Percentiles rank a stretch among this genome's conserved stretches.
Evolutionary conservation across 2,888 invertebrate genomes (phyloP).

Genomic region (Sepioteuthis lessoniana): DNA sequence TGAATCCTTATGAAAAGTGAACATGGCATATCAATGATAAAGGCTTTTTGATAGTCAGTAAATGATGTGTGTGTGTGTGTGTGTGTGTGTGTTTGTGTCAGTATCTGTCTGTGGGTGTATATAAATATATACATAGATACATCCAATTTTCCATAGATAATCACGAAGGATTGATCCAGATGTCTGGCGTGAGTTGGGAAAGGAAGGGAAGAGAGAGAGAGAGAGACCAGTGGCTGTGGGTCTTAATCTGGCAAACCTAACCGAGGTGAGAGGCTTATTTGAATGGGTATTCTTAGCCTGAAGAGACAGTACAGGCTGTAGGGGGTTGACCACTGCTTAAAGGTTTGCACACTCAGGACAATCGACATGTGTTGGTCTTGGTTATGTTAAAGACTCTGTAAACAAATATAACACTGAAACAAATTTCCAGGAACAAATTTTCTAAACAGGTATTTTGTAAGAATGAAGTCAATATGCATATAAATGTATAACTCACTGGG

Average conservation of each 20-base stretch:
- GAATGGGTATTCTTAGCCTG: neutral
- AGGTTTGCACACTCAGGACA: neutral
- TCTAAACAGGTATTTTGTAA: neutral
- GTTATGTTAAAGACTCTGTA: neutral
- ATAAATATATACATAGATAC: neutral
- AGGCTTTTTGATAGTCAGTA: neutral
- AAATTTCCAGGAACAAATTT: neutral
- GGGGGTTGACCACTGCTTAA: neutral
- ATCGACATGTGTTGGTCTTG: no score
- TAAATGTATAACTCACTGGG: no score
- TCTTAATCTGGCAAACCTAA: conserved; percentile 6
- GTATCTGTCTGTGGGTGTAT: neutral
- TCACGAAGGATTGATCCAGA: conserved; percentile 20
- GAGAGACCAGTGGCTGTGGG: neutral
- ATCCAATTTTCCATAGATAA: conserved; percentile 23
- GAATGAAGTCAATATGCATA: neutral
- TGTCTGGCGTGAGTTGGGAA: conserved; percentile 17
- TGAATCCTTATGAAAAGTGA: neutral
- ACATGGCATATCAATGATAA: neutral
- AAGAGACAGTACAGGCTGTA: neutral
- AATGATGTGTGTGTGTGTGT: neutral
- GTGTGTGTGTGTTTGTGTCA: neutral
- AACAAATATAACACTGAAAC: neutral
- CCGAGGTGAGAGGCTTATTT: conserved; percentile 13
- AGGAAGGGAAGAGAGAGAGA: conserved; percentile 15